phyloP scores from a whole-genome alignment of 2,888 invertebrate genomes.

The Chrysolina oricalcia region DNA sequence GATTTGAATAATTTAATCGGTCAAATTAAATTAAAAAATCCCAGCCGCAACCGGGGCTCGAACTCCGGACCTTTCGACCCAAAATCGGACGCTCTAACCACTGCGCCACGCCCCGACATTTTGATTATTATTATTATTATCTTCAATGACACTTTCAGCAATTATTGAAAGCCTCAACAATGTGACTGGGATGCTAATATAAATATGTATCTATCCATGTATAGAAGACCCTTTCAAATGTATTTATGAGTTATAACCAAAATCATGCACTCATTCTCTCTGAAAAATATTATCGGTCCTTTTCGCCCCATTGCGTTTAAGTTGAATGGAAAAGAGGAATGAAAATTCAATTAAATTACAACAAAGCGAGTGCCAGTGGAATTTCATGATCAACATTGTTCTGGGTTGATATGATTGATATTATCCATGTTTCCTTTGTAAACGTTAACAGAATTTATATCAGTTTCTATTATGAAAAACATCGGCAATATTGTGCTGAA shows the following conservation, averaged over 20 bases:
- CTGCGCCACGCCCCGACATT: too few relatives aligned
- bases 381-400: not conserved
- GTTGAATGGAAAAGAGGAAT: slow-evolving; percentile 38
- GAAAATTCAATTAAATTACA: slow-evolving; percentile 38
- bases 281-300: slow-evolving; percentile 49
- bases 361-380: not conserved
- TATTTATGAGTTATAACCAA: slow-evolving; percentile 52
- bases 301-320: slow-evolving; percentile 48
- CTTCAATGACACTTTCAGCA: too few relatives aligned
- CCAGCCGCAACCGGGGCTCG: too few relatives aligned
- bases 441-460: not conserved
- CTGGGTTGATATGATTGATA: not conserved
- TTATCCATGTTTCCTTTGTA: not conserved
- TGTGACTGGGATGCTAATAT: too few relatives aligned
- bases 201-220: too few relatives aligned
- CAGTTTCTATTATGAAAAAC: not conserved
- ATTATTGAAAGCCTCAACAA: too few relatives aligned
- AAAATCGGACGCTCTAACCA: too few relatives aligned
- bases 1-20: too few relatives aligned
- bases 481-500: not conserved
- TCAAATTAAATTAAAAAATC: too few relatives aligned
- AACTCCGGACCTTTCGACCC: too few relatives aligned
- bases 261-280: slow-evolving; percentile 22
- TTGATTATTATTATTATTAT: too few relatives aligned
- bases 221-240: slow-evolving; percentile 31